Conservation (phyloP, 2,797 vertebrate species). For the Echiichthys vipera region DNA sequence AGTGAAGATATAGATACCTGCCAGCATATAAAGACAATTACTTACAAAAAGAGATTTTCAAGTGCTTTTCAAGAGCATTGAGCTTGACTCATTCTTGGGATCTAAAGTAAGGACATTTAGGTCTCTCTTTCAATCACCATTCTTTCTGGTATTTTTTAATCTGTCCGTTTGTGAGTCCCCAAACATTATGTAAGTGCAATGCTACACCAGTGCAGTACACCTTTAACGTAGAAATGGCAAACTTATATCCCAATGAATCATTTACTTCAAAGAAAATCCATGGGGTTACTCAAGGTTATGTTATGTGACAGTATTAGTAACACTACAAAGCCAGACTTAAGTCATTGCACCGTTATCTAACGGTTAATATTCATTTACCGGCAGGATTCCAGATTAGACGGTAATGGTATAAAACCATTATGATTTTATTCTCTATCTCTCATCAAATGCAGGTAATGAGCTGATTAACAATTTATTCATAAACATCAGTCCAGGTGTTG, state of each 20-base stretch:
- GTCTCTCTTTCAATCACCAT: constrained; percentile 6
- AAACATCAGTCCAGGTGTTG: constrained; percentile 28
- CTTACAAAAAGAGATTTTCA: constrained; percentile 8
- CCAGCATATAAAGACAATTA: constrained; percentile 6
- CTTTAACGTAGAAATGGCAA: constrained; percentile 6
- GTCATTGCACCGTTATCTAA: constrained; percentile 47
- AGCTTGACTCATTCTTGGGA: not conserved
- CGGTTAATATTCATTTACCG: constrained; percentile 17
- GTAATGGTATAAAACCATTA: constrained; percentile 13
- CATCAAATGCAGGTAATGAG: constrained; percentile 30
- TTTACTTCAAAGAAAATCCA: not conserved
- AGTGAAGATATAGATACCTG: not conserved
- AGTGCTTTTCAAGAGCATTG: too few relatives aligned
- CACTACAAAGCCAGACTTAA: constrained; percentile 24
- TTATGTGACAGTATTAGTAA: constrained; percentile 29
- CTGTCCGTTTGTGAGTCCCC: not conserved
- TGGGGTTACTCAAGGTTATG: not conserved
- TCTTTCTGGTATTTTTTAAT: not conserved
- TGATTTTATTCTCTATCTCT: constrained; percentile 14
- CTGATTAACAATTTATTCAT: constrained; percentile 19
- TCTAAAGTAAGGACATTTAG: not conserved
- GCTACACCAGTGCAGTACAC: not conserved
- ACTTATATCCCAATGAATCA: constrained; percentile 11
- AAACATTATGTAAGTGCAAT: not conserved
- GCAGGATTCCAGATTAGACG: not conserved